These are phyloP conservation scores for Addax nasomaculatus DNA, from an alignment of 2,113 vertebrate species.

Conservation along the genomic window DNA sequence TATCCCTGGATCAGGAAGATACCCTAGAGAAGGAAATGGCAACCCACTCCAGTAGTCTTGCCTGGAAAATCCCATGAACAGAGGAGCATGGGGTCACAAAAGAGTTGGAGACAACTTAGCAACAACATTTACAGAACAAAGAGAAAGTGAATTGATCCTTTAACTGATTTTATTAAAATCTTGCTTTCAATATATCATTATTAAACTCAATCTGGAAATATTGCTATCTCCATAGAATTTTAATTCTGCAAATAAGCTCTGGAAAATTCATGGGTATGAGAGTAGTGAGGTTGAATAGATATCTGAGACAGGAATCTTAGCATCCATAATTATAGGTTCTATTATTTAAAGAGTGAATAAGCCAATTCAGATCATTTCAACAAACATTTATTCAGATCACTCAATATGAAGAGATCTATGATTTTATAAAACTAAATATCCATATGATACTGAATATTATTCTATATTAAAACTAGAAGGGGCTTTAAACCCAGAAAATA, in stretches of 20 bases:
- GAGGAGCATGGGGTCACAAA: not conserved
- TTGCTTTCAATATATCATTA: not conserved
- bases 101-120: not conserved
- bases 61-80: not conserved
- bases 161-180: conserved; percentile 23
- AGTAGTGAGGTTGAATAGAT: conserved; percentile 22
- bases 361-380: conserved; percentile 56
- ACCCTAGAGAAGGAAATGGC: not conserved
- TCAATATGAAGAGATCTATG: conserved; percentile 50
- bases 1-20: not conserved
- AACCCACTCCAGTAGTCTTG: not conserved
- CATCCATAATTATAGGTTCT: conserved; percentile 61
- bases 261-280: conserved; percentile 9
- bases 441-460: conserved; percentile 27
- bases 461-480: conserved; percentile 40
- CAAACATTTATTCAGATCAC: conserved; percentile 58
- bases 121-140: not conserved
- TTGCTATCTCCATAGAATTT: not conserved
- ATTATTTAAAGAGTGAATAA: conserved; percentile 59
- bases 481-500: conserved; percentile 14
- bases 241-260: conserved; percentile 52
- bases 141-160: not conserved
- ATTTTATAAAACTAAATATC: conserved; percentile 57
- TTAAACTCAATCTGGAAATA: conserved; percentile 19
- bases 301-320: conserved; percentile 34